Conservation (phyloP, 2,888 invertebrate genomes). For the Ommatoiulus sabulosus region DNA sequence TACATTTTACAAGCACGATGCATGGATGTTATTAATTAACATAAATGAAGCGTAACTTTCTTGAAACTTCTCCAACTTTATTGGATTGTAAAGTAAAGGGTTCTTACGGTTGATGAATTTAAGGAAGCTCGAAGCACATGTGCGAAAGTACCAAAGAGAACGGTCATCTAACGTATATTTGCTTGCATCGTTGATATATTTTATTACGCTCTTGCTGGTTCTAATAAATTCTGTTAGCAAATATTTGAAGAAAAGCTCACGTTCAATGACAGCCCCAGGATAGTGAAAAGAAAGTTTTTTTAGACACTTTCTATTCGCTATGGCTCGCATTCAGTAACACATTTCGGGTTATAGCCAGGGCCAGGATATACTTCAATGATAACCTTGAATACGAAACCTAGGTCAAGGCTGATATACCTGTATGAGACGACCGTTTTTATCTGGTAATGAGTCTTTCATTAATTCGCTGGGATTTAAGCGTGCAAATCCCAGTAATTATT, state of each 20-base stretch:
- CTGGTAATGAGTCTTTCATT: background rate
- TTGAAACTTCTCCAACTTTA: background rate
- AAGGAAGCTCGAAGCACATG: background rate
- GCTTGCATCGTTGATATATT: too few species aligned
- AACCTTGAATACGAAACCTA: background rate
- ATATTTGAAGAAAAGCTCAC: background rate
- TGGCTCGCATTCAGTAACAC: too few species aligned
- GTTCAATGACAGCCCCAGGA: background rate
- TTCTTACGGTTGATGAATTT: background rate
- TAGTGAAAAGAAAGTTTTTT: background rate
- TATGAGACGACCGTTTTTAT: background rate
- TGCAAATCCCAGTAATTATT: constrained; percentile 1
- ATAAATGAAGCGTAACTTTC: too few species aligned
- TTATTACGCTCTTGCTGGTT: background rate
- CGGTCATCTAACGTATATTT: too few species aligned
- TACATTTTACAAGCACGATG: too few species aligned
- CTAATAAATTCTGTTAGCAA: constrained; percentile 22
- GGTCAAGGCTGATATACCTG: too few species aligned
- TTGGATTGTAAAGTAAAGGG: background rate
- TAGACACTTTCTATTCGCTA: too few species aligned
- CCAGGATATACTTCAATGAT: background rate
- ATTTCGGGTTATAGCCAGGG: too few species aligned
- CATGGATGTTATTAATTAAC: too few species aligned
- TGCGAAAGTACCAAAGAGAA: too few species aligned
- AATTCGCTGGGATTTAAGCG: background rate